phyloP scores from a whole-genome alignment of 2,888 invertebrate genomes.

The Acanthopleura granulata region DNA sequence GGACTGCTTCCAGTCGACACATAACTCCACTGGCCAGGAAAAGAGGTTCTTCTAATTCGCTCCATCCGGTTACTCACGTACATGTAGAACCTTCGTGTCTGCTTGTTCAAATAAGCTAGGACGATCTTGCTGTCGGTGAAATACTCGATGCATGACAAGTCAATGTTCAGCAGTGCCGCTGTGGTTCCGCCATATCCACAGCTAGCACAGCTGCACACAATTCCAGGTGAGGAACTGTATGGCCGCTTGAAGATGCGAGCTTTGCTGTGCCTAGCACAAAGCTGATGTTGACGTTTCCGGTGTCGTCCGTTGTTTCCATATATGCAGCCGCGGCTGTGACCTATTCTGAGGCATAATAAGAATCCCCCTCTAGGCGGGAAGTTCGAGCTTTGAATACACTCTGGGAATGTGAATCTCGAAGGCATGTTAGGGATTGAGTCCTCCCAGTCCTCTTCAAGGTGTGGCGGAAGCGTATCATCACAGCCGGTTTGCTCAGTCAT shows the following conservation, averaged over 20 bases:
- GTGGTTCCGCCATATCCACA: conserved; percentile 1
- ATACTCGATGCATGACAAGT: background rate
- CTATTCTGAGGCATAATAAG: conserved; percentile 15
- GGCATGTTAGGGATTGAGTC: conserved; percentile 28
- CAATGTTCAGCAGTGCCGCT: background rate
- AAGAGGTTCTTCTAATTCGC: background rate
- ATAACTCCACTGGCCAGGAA: conserved; percentile 19
- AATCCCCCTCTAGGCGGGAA: background rate
- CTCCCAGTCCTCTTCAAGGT: conserved; percentile 25
- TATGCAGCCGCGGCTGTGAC: conserved; percentile 23
- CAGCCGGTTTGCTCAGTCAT: conserved; percentile 30
- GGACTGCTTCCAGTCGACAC: conserved; percentile 13
- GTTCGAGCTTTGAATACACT: background rate
- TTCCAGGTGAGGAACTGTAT: conserved; percentile 25
- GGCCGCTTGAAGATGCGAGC: conserved; percentile 16
- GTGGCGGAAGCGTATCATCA: conserved; percentile 38
- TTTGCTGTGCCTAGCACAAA: conserved; percentile 21
- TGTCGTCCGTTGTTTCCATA: background rate
- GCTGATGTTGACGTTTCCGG: background rate
- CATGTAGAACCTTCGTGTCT: conserved; percentile 16
- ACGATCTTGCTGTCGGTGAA: conserved; percentile 21
- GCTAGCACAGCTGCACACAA: conserved; percentile 24
- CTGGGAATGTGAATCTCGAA: conserved; percentile 25
- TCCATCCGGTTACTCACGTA: conserved; percentile 19
- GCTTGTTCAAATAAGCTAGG: conserved; percentile 10